Evolutionary conservation across 1,140 invertebrate genomes (phyloP).

Genomic region (Dreissena polymorpha): DNA sequence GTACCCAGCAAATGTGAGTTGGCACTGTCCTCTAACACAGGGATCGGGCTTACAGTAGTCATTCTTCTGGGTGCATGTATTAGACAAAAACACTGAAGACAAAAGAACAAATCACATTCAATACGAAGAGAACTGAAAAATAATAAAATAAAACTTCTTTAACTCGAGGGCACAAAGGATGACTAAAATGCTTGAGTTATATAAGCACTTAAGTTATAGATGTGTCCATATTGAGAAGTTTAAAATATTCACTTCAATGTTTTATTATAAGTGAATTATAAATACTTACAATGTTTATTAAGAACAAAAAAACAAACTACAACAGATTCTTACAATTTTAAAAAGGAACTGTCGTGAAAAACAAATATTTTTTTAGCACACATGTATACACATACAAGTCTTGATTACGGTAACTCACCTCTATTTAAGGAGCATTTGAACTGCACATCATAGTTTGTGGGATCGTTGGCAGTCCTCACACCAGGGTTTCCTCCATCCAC

Average conservation of each 20-base stretch:
- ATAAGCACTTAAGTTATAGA: too few relatives aligned
- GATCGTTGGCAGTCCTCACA: not conserved
- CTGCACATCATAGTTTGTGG: constrained; percentile 11
- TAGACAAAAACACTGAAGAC: constrained; percentile 32
- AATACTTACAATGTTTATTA: too few relatives aligned
- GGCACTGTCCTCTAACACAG: constrained; percentile 50
- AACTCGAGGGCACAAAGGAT: too few relatives aligned
- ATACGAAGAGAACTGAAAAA: constrained; percentile 3
- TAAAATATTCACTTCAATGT: too few relatives aligned
- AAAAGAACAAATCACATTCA: not conserved
- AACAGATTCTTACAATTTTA: too few relatives aligned
- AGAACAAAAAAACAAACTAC: too few relatives aligned
- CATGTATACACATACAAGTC: too few relatives aligned
- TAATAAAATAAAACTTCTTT: not conserved
- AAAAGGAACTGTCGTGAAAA: too few relatives aligned
- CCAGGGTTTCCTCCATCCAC: not conserved
- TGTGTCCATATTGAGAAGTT: too few relatives aligned
- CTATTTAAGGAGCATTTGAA: constrained; percentile 42
- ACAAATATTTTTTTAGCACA: too few relatives aligned
- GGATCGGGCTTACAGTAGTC: constrained; percentile 43
- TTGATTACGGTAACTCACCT: constrained; percentile 9
- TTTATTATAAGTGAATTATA: too few relatives aligned
- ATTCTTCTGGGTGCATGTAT: constrained; percentile 79
- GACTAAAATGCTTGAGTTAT: too few relatives aligned
- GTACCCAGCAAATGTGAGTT: constrained; percentile 27